Base-by-base conservation (phyloP, 2,888 invertebrate species). In the Netelia melanura region DNA sequence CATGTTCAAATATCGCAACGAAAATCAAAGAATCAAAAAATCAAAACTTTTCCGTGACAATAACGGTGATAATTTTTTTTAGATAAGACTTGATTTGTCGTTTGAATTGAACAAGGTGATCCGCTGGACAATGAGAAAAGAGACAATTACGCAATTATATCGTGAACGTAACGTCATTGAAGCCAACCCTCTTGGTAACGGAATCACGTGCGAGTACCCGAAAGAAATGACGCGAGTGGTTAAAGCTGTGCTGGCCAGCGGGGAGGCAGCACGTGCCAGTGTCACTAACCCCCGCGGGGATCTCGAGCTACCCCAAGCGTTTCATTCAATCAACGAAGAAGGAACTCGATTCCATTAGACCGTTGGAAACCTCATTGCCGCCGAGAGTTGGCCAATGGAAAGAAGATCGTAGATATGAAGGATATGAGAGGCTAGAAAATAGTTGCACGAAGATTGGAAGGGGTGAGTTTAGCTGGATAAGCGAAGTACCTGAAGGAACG, bases 341-440 rank as follows among this genome's bases (percentile, higher is more conserved):
- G 78, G 77, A 81, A 77, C 81, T 67, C 79, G 80, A 90, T 88
- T 89, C 88, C 86, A 87, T 89, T 87, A 88, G 62, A 78, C 62
- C 77, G 44, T 72, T 83, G 67, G 74, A 81, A 84, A 81, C 81
- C 77, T 77, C 74, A 84, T 84, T 77, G 80, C 54, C 64, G 61
- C 62, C 25, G 76, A 77, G 81, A 75, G 52, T 67, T 71, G 74
- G 86, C 65, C 70, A 79, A 65, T 74, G 58, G 48, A 11, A 54
- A 61, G 44, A 52, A 68, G 30, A 30, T 30, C 25, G 65, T 61
- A 78, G 76, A 43, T 65, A 30, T 17, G 65, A 68, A 74, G 61
- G 71, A 64, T 67, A 81, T 67, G 77, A 62, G 71, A 65, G 65
- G 44, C 11, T 61, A 70, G 68, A 72, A 75, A 70, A 64, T 67